Evolutionary conservation across 2,888 invertebrate species (phyloP), one percentile per base, ranked within the genome.

Genomic region (Gortyna flavago): DNA sequence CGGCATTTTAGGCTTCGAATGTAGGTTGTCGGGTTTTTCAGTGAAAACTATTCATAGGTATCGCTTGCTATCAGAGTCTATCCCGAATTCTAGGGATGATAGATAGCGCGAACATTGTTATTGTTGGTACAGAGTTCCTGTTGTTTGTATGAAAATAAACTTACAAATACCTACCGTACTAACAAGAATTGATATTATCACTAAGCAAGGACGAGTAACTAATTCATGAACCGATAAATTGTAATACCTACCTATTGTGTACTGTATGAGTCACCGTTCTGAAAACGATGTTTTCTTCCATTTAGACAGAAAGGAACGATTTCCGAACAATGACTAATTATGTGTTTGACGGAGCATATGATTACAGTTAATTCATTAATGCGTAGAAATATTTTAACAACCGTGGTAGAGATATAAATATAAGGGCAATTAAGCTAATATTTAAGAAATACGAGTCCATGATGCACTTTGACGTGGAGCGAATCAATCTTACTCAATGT

Each of bases 401-500:
- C 68, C 71, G 54, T 74, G 4, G 4, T 13, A 57, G 35, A 70
- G 29, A 61, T 57, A 82, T 64, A 51, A 67, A 57, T 75, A 61
- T 44, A 44, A 4, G 44, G 25, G 59, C 7, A 73, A 83, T 83
- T 83, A 83, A 69, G 35, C 29, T 51, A 73, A 83, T 73, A 73
- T 68, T 85, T 85, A 21, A 48, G 67, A 65, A 83, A 73, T 70
- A 57, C 67, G 59, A 70, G 72, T 79, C 65, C 54, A 62, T 74
- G 73, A 59, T 85, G 54, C 71, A 79, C 64, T 77, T 79, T 68
- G 59, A 75, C 41, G 72, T 73, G 59, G 64, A 77, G 61, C 62
- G 57, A 85, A 87, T 82, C 21, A 62, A 79, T 82, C 59, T 75
- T 74, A 67, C 68, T 77, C 65, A 79, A 82, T 71, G 29, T 57